phyloP scores from a whole-genome alignment of 2,113 vertebrate genomes.

The Zapornia atra region DNA sequence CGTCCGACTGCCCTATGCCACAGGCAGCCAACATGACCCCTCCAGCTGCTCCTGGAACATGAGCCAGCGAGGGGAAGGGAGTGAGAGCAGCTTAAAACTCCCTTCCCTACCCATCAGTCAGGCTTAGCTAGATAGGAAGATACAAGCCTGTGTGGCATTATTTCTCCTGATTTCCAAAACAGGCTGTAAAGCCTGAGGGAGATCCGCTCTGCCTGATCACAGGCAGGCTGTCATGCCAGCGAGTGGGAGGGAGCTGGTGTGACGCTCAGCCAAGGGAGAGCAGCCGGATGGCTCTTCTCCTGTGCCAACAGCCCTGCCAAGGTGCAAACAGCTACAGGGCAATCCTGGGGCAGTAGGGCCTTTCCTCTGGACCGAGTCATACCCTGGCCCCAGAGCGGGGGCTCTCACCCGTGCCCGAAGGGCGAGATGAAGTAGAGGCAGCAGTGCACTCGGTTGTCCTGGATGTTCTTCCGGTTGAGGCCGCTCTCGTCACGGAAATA shows the following conservation, averaged over 20 bases:
- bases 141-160: background rate
- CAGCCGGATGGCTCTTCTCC: background rate
- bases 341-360: background rate
- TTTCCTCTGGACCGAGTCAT: background rate
- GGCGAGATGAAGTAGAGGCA: conserved; percentile 98
- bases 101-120: background rate
- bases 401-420: conserved; percentile 91
- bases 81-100: background rate
- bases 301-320: background rate
- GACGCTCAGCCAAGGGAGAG: background rate
- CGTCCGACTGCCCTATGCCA: background rate
- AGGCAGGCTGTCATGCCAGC: background rate
- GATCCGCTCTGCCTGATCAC: background rate
- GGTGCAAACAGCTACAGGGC: accelerated
- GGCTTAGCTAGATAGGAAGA: background rate
- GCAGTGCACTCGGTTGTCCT: conserved; percentile 97
- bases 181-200: background rate
- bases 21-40: background rate
- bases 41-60: background rate
- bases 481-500: conserved; percentile 98
- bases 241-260: background rate
- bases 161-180: background rate
- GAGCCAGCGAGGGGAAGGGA: background rate
- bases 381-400: background rate
- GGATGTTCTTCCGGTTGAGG: conserved; percentile 96